These are phyloP conservation scores for Cebidichthys violaceus DNA, from an alignment of 2,113 vertebrate species.

Conservation along the genomic window DNA sequence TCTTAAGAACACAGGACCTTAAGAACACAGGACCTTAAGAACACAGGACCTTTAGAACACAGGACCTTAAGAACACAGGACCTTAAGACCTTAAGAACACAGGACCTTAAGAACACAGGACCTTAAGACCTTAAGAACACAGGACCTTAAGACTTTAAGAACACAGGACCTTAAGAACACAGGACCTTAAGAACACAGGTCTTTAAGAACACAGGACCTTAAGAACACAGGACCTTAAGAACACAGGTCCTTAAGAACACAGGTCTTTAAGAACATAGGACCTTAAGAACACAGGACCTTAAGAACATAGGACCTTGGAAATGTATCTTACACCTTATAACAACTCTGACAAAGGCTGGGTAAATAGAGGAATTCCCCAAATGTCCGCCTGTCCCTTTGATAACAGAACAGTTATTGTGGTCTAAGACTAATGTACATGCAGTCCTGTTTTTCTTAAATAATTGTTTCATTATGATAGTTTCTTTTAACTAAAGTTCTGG, in stretches of 20 bases:
- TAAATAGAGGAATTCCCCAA: conserved; percentile 33
- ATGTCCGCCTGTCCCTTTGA: conserved; percentile 7
- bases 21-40: neutral
- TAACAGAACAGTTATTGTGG: neutral
- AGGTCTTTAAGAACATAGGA: neutral
- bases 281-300: neutral
- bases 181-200: too few relatives aligned
- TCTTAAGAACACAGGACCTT: neutral
- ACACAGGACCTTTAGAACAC: neutral
- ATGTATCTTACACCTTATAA: neutral
- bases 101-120: too few relatives aligned
- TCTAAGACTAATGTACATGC: neutral
- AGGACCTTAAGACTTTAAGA: neutral
- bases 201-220: too few relatives aligned
- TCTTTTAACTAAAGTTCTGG: neutral
- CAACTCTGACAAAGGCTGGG: neutral
- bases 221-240: too few relatives aligned
- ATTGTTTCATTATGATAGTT: neutral
- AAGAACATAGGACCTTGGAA: neutral
- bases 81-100: too few relatives aligned
- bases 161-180: neutral
- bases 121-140: too few relatives aligned
- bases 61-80: too few relatives aligned
- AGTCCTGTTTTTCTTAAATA: neutral
- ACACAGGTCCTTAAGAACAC: too few relatives aligned